phyloP scores from a whole-genome alignment of 1,140 invertebrate species.

The Lepidurus couesii region DNA sequence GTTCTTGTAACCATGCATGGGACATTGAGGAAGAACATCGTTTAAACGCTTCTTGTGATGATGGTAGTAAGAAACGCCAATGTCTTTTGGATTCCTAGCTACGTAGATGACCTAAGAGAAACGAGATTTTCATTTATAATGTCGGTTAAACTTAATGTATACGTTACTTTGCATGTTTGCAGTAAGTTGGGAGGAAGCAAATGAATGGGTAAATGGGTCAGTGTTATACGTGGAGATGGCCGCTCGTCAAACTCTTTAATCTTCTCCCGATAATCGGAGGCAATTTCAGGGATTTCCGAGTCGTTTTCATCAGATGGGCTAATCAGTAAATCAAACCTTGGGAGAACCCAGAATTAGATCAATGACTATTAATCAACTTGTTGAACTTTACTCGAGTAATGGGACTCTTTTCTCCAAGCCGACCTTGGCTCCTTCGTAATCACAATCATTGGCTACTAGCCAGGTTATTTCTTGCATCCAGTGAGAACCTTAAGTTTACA shows the following conservation, averaged over 20 bases:
- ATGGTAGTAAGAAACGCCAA: constrained; percentile 85
- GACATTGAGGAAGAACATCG: constrained; percentile 4
- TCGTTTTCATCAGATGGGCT: neutral
- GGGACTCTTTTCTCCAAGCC: constrained; percentile 57
- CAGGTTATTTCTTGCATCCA: constrained; percentile 86
- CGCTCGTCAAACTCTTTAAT: neutral
- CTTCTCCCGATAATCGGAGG: neutral
- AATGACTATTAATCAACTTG: constrained; percentile 41
- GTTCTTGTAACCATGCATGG: constrained; percentile 17
- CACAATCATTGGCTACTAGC: constrained; percentile 69
- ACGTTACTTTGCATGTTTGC: neutral
- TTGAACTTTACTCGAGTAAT: constrained; percentile 52
- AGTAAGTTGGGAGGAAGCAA: constrained; percentile 7
- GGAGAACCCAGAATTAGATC: neutral
- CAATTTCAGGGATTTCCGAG: neutral
- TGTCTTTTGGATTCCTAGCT: constrained; percentile 87
- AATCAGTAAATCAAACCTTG: neutral
- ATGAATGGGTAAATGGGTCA: neutral
- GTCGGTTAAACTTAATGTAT: neutral
- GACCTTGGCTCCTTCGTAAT: constrained; percentile 65
- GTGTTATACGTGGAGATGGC: neutral
- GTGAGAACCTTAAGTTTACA: constrained; percentile 62
- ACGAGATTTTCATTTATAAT: neutral
- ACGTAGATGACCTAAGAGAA: constrained; percentile 73
- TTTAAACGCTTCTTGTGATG: constrained; percentile 47